Evolutionary conservation across 2,113 vertebrate species (phyloP).

Genomic region (Burhinus oedicnemus): DNA sequence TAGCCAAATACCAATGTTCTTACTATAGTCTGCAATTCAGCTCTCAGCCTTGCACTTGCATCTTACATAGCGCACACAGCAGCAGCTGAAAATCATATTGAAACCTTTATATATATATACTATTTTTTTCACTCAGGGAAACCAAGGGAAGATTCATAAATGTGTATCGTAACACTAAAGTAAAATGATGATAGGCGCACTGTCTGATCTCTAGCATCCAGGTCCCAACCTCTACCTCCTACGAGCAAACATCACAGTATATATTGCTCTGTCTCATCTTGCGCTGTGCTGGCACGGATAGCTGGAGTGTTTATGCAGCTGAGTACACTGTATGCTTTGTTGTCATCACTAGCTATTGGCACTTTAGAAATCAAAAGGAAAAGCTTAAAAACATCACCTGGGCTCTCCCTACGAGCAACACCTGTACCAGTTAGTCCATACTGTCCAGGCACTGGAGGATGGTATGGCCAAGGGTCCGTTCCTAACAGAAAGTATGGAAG

Average conservation of each 20-base stretch:
- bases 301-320: background rate
- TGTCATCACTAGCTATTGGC: background rate
- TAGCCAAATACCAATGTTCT: background rate
- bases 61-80: background rate
- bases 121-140: background rate
- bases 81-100: background rate
- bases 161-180: background rate
- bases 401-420: background rate
- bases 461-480: background rate
- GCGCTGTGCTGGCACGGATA: rapidly evolving
- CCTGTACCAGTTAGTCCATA: background rate
- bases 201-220: background rate
- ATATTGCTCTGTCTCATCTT: background rate
- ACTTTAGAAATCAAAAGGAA: background rate
- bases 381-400: background rate
- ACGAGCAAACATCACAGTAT: rapidly evolving
- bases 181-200: rapidly evolving
- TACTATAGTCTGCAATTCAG: background rate
- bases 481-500: background rate
- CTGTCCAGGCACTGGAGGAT: background rate
- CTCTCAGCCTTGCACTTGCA: background rate
- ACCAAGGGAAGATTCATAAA: background rate
- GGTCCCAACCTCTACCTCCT: background rate
- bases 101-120: background rate
- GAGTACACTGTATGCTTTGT: background rate